Percentiles rank a stretch among this genome's conserved stretches.
These are phyloP conservation scores for Orgyia antiqua DNA, from an alignment of 2,888 invertebrate species.

Conservation along the genomic window DNA sequence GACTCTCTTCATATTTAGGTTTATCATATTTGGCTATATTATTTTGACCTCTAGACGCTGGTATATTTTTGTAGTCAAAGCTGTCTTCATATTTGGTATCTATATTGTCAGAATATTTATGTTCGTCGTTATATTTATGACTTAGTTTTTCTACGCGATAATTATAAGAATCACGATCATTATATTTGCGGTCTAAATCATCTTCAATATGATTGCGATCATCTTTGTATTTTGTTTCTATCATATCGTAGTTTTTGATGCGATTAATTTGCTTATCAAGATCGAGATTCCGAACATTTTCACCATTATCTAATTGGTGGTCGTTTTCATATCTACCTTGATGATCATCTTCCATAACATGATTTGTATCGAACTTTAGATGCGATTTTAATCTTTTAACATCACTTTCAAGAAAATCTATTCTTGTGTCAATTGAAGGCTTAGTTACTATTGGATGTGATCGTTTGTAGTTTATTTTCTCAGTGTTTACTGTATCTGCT, in stretches of 20 bases:
- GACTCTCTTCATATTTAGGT: conserved; percentile 2
- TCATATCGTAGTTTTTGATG: conserved; percentile 6
- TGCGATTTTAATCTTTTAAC: not conserved
- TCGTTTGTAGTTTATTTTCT: not conserved
- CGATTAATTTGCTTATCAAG: conserved; percentile 5
- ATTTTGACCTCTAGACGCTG: conserved; percentile 6
- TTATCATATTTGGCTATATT: conserved; percentile 5
- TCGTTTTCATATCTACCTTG: conserved; percentile 2
- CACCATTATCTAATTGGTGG: conserved; percentile 3
- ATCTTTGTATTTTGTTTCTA: conserved; percentile 3
- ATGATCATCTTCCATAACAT: not conserved
- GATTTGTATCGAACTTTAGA: not conserved
- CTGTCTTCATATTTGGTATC: not conserved
- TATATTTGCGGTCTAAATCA: conserved; percentile 8
- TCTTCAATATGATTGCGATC: conserved; percentile 7
- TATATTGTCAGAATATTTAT: not conserved
- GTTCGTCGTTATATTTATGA: conserved; percentile 5
- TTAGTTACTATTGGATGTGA: not conserved
- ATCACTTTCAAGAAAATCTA: not conserved
- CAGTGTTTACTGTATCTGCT: not conserved
- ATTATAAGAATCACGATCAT: conserved; percentile 2
- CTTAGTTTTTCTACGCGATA: conserved; percentile 1
- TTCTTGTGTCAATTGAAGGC: not conserved
- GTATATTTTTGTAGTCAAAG: not conserved
- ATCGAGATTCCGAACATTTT: conserved; percentile 2